Base-by-base conservation (phyloP, 1,140 invertebrate genomes). In the Saxidomus purpurata region DNA sequence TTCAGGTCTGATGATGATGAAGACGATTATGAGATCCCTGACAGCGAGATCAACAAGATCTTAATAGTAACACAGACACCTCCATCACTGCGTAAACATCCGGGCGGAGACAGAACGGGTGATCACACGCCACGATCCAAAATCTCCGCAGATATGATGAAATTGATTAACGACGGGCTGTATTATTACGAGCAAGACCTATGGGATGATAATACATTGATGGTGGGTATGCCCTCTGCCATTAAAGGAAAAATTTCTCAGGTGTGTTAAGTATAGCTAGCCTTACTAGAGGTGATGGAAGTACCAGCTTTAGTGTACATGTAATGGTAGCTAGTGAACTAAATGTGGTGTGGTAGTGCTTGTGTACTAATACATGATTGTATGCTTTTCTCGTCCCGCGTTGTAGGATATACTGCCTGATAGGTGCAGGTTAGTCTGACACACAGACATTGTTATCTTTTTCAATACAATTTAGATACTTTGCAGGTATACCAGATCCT, bases 161-260 rank as follows among this genome's bases (percentile, higher is more conserved):
- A 98, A 95, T 97, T 98, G 17, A 99, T 99, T 91, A 99, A 99
- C 94, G 98, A 99, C 96, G 99, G 99, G 13, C 96, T 99, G 9
- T 97, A 97, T 94, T 98, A 98, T 94, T 99, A 99, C 94, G 99
- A 99, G 96, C 93, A 95, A 86, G 94, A 94, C 67, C 89, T 95
- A 11, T 93, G 93, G 92, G 94, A 94, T 40, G 89, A 91, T n/a
- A 59, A 47, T 87, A 90, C 83, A 28, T 61, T 89, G 40, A 79
- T 89, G 92, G 92, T 93, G 89, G 76, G 89, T 89, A 90, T 89
- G 25, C 69, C 77, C 17, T 47, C 67, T 25, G 31, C 47, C 36
- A 38, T 34, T 71, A 38, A 61, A 31, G 82, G 63, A 74, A 85
- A 63, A 2, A 67, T 59, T 59, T 25, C 80, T 15, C 80, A 82